These are phyloP conservation scores for Steinernema carpocapsae DNA, from an alignment of 2,888 invertebrate species.

Conservation along the genomic window DNA sequence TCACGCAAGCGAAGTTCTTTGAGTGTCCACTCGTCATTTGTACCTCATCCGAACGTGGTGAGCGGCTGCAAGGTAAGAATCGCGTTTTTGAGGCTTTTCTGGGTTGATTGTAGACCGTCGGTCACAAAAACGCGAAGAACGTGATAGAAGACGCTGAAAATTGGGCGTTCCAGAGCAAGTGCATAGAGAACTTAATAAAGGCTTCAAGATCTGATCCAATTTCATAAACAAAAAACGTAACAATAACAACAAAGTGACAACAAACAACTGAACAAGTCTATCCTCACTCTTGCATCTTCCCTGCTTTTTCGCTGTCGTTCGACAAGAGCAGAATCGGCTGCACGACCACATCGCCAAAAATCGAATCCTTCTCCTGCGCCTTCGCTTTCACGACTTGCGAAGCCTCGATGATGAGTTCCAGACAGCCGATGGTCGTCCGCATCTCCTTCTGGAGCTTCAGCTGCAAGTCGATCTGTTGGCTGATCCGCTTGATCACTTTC, in stretches of 20 bases:
- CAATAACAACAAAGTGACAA: constrained; percentile 32
- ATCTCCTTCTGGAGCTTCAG: constrained; percentile 52
- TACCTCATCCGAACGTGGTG: too few species aligned
- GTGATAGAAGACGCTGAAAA: too few species aligned
- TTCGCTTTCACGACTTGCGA: constrained; percentile 39
- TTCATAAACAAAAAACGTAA: constrained; percentile 23
- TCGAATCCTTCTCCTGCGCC: constrained; percentile 40
- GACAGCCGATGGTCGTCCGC: constrained; percentile 47
- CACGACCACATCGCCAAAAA: constrained; percentile 52
- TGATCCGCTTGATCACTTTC: constrained; percentile 40
- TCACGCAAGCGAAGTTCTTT: too few species aligned
- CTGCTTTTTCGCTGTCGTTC: constrained; percentile 23
- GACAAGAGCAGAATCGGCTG: constrained; percentile 39
- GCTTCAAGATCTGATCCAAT: background rate
- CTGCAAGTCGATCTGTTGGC: constrained; percentile 45
- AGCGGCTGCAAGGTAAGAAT: too few species aligned
- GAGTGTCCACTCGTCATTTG: too few species aligned
- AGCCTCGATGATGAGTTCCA: constrained; percentile 52
- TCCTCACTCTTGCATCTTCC: background rate
- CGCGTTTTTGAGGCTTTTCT: too few species aligned
- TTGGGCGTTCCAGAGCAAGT: too few species aligned
- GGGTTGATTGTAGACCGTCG: too few species aligned
- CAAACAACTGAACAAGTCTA: background rate
- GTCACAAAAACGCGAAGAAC: too few species aligned
- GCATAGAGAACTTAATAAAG: too few species aligned